These are phyloP conservation scores for Epinephelus cyanopodus DNA, from an alignment of 2,113 vertebrate genomes.

Conservation along the genomic window DNA sequence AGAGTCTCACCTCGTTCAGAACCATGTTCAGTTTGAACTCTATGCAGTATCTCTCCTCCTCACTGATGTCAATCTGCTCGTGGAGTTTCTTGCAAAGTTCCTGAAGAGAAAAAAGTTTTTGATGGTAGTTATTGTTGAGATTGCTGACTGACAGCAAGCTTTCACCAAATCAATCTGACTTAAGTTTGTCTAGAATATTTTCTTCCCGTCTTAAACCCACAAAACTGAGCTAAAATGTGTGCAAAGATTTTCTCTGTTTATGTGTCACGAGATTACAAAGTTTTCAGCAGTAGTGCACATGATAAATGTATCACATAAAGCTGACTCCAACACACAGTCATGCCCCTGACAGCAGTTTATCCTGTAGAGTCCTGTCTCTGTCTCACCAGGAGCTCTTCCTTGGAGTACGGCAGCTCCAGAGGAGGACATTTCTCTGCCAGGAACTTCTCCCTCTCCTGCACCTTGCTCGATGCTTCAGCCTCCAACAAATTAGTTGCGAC, in stretches of 20 bases:
- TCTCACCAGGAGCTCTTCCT: slow-evolving; percentile 89
- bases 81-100: slow-evolving; percentile 91
- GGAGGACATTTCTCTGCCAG: slow-evolving; percentile 90
- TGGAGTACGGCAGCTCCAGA: slow-evolving; percentile 87
- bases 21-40: slow-evolving; percentile 92
- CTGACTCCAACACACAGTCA: not conserved
- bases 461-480: slow-evolving; percentile 84
- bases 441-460: slow-evolving; percentile 89
- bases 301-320: no score
- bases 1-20: slow-evolving; percentile 88
- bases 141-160: not conserved
- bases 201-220: not conserved
- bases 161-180: not conserved
- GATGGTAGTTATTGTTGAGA: no score
- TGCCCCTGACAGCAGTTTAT: not conserved
- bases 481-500: slow-evolving; percentile 90
- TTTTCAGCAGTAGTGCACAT: no score
- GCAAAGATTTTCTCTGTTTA: no score
- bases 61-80: slow-evolving; percentile 88
- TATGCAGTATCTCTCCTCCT: slow-evolving; percentile 94
- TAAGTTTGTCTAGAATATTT: not conserved
- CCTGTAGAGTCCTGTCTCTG: not conserved
- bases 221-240: not conserved
- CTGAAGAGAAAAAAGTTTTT: slow-evolving; percentile 73
- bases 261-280: no score